Base-by-base conservation (phyloP, 2,888 invertebrate species). In the Sarcophaga caerulescens region DNA sequence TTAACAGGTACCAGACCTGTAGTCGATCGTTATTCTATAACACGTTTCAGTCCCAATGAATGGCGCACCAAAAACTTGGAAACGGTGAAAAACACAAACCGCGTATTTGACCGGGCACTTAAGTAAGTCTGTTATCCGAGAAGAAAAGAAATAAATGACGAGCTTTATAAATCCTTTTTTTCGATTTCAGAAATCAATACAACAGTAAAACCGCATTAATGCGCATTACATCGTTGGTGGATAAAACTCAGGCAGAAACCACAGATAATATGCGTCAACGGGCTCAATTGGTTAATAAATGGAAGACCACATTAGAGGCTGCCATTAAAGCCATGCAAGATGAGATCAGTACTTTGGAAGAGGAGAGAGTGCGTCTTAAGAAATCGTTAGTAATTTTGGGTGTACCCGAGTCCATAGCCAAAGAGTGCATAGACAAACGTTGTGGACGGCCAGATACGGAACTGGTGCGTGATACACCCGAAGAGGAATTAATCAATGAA, bases 401-500 rank as follows among this genome's bases (percentile, higher is more conserved):
- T 91, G 92, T 96, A 84, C 96, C 96, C 0, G 96, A 96, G 93
- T 94, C 96, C 0, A 97, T 97, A 89, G 95, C 95, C 0, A 95
- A 95, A 82, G 97, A 97, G 92, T 97, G 97, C 90, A 93, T 97
- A 70, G 95, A 96, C 62, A 93, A 96, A 57, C 94, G 97, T 65
- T 95, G 96, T 0, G 95, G 95, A 47, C 94, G 97, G 14, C 94
- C 95, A 23, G 95, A 95, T 89, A 95, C 96, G 0, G 97, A 97
- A 92, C 93, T 97, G 68, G 96, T 96, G 0, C 94, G 96, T 10
- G 97, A 97, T 90, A 93, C 95, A 71, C 96, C 96, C 12, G 97
- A 97, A 92, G 96, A 96, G 88, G 96, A 97, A 91, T 92, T 97
- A 14, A 95, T 96, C 3, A 96, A 96, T 93, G 97, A 97, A 93